Conservation (phyloP, 2,888 invertebrate genomes). For the Hypomecis punctinalis region DNA sequence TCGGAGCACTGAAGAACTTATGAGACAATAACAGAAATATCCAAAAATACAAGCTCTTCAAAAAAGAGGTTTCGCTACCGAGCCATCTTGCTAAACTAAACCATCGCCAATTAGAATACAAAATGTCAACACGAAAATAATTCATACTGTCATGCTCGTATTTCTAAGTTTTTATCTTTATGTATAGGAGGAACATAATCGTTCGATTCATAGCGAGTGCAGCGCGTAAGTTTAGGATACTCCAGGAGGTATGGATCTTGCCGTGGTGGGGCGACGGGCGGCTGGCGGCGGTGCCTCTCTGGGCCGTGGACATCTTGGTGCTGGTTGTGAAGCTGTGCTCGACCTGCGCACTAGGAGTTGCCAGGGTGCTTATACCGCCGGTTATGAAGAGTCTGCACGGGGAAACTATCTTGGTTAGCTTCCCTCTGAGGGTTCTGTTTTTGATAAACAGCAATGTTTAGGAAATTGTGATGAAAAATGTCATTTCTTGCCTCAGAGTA, state of each 20-base stretch:
- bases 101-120: slow-evolving; percentile 20
- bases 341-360: slow-evolving; percentile 63
- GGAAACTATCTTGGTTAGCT: slow-evolving; percentile 73
- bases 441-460: too few relatives aligned
- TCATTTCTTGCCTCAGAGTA: neutral
- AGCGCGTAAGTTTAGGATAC: slow-evolving; percentile 71
- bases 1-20: too few relatives aligned
- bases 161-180: slow-evolving; percentile 61
- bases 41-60: too few relatives aligned
- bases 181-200: slow-evolving; percentile 72
- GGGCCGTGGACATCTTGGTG: slow-evolving; percentile 71
- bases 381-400: slow-evolving; percentile 74
- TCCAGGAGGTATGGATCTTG: slow-evolving; percentile 76
- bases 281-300: slow-evolving; percentile 66
- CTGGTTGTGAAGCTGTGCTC: slow-evolving; percentile 71
- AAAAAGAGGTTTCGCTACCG: neutral
- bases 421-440: neutral
- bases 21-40: too few relatives aligned
- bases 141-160: slow-evolving; percentile 37
- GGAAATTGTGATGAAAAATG: too few relatives aligned
- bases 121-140: slow-evolving; percentile 19
- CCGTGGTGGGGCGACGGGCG: slow-evolving; percentile 78
- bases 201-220: slow-evolving; percentile 63
- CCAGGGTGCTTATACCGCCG: slow-evolving; percentile 67
- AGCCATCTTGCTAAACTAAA: neutral